A percentile compares a stretch with the other conserved stretches of the same genome.
Evolutionary conservation across 2,797 vertebrate genomes (phyloP).

Genomic region (Chromis chromis): DNA sequence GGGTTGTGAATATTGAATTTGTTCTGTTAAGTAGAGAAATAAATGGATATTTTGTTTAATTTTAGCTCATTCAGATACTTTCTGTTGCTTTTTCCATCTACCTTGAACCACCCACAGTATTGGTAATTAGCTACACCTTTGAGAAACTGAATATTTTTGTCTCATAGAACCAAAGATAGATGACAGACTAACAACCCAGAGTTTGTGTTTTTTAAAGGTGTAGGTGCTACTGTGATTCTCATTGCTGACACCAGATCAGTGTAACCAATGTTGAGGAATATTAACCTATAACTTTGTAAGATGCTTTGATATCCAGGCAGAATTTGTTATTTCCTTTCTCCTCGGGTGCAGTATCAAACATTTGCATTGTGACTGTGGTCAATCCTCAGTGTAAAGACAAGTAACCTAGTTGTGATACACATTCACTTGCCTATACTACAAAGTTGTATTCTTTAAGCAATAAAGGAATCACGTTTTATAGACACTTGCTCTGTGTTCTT

Average conservation of each 20-base stretch:
- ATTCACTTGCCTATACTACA: conserved; percentile 89
- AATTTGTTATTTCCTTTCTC: conserved; percentile 69
- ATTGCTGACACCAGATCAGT: conserved; percentile 63
- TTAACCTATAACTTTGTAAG: conserved; percentile 82
- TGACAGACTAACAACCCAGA: conserved; percentile 57
- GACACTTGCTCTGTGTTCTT: conserved; percentile 17
- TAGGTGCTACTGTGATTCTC: conserved; percentile 62
- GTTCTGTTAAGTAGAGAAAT: conserved; percentile 63
- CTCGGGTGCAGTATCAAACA: conserved; percentile 81
- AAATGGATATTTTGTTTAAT: conserved; percentile 57
- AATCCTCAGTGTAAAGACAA: conserved; percentile 88
- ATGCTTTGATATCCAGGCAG: conserved; percentile 84
- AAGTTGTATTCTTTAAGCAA: conserved; percentile 99
- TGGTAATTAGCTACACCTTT: conserved; percentile 71
- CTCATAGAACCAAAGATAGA: conserved; percentile 85
- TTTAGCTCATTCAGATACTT: conserved; percentile 68
- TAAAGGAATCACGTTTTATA: conserved; percentile 91
- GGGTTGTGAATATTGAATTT: conserved; percentile 56
- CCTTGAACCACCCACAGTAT: conserved; percentile 82
- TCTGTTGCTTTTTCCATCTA: conserved; percentile 63
- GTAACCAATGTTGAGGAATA: conserved; percentile 75
- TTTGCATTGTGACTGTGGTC: conserved; percentile 79
- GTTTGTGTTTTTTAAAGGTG: conserved; percentile 50
- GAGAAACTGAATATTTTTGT: conserved; percentile 70
- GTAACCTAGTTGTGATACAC: conserved; percentile 89